Evolutionary conservation across 2,113 vertebrate species (phyloP).

Genomic region (Urocynchramus pylzowi): DNA sequence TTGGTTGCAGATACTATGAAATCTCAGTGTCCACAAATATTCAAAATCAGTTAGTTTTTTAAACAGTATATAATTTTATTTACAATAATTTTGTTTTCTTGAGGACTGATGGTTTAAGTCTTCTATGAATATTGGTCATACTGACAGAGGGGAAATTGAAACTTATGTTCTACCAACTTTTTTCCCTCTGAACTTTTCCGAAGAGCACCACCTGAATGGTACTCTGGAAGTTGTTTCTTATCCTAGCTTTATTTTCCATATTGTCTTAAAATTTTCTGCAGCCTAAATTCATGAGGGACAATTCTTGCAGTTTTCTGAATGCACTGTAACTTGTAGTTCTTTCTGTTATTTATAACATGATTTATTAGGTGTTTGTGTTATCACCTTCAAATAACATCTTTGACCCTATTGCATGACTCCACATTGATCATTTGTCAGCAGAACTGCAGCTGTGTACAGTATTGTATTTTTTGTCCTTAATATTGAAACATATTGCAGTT

Average conservation of each 20-base stretch:
- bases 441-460: conserved; percentile 4
- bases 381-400: conserved; percentile 51
- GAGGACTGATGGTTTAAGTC: neutral
- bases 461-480: neutral
- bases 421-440: conserved; percentile 26
- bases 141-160: neutral
- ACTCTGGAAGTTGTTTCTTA: neutral
- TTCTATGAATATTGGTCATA: neutral
- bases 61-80: neutral
- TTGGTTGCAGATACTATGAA: neutral
- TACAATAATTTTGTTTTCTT: neutral
- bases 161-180: neutral
- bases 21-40: neutral
- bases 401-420: neutral
- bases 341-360: neutral
- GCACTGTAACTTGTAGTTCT: neutral
- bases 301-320: neutral
- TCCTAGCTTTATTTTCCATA: neutral
- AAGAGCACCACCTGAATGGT: neutral
- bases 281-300: neutral
- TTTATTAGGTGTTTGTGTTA: conserved; percentile 31
- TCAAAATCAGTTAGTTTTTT: neutral
- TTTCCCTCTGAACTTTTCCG: neutral
- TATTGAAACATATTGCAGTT: neutral
- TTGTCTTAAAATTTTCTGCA: neutral